A percentile compares a stretch with the other conserved stretches of the same genome.
phyloP scores from a whole-genome alignment of 1,140 invertebrate genomes.

The Macrosteles quadrilineatus region DNA sequence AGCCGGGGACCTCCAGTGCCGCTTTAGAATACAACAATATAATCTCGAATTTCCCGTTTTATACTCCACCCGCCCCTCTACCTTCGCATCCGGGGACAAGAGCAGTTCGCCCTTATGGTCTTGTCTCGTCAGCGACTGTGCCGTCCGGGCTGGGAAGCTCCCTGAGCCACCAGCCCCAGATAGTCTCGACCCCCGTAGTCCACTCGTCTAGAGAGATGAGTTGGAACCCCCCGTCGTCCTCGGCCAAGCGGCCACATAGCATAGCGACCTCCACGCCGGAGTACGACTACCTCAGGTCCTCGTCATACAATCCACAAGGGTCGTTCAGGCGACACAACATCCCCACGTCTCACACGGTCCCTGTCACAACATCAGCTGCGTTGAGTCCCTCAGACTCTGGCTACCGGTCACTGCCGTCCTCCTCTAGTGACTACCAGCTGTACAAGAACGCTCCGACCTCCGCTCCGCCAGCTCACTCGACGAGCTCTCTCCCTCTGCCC shows the following conservation, averaged over 20 bases:
- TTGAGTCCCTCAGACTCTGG: slow-evolving; percentile 57
- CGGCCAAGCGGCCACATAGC: slow-evolving; percentile 50
- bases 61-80: slow-evolving; percentile 54
- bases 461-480: slow-evolving; percentile 51
- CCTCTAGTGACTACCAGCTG: slow-evolving; percentile 64
- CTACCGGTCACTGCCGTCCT: slow-evolving; percentile 56
- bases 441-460: slow-evolving; percentile 57
- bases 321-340: slow-evolving; percentile 48
- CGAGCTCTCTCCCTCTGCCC: slow-evolving; percentile 23
- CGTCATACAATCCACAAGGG: neutral
- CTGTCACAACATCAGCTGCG: slow-evolving; percentile 31
- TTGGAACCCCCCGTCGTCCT: slow-evolving; percentile 33
- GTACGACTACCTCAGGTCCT: slow-evolving; percentile 47
- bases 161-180: slow-evolving; percentile 36
- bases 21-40: slow-evolving; percentile 29
- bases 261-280: slow-evolving; percentile 51
- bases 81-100: slow-evolving; percentile 31
- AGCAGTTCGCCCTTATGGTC: slow-evolving; percentile 13
- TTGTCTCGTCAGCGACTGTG: slow-evolving; percentile 32
- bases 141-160: slow-evolving; percentile 29
- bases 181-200: slow-evolving; percentile 36
- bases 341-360: slow-evolving; percentile 45
- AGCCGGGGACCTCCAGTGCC: neutral
- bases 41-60: slow-evolving; percentile 57
- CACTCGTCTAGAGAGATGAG: slow-evolving; percentile 26